Evolutionary conservation across 2,888 invertebrate species (phyloP).

Genomic region (Sipunculus nudus): DNA sequence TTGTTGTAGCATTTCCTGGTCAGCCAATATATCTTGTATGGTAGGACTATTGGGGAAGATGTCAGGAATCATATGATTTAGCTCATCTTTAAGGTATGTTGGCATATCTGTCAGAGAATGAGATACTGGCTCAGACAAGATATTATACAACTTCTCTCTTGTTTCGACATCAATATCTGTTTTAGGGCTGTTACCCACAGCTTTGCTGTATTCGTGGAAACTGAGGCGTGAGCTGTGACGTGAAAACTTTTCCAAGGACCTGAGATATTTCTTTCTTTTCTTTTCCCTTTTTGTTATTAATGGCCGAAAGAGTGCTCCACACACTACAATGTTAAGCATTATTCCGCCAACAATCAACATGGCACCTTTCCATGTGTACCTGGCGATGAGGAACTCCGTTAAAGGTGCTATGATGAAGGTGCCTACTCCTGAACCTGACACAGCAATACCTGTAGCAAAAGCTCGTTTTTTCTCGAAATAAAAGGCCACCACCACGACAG

Average conservation of each 20-base stretch:
- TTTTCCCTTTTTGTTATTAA: slow-evolving; percentile 49
- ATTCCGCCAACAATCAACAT: slow-evolving; percentile 61
- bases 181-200: not conserved
- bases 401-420: slow-evolving; percentile 63
- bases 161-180: slow-evolving; percentile 32
- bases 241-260: slow-evolving; percentile 52
- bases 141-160: too few species aligned
- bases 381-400: slow-evolving; percentile 54
- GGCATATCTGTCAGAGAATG: slow-evolving; percentile 84
- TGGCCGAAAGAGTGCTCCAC: slow-evolving; percentile 60
- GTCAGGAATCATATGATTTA: too few species aligned
- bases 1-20: too few species aligned
- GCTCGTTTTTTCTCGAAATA: slow-evolving; percentile 66
- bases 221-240: slow-evolving; percentile 9
- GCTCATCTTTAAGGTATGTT: too few species aligned
- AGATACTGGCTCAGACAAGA: too few species aligned
- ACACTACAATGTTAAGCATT: slow-evolving; percentile 57
- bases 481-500: slow-evolving; percentile 64
- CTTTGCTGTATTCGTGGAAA: not conserved
- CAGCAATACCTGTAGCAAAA: slow-evolving; percentile 64
- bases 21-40: too few species aligned
- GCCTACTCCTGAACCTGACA: slow-evolving; percentile 65
- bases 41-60: too few species aligned
- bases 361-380: slow-evolving; percentile 63
- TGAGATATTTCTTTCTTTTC: slow-evolving; percentile 47